Evolutionary conservation across 2,888 invertebrate species (phyloP).

Genomic region (Dynastes tityus): DNA sequence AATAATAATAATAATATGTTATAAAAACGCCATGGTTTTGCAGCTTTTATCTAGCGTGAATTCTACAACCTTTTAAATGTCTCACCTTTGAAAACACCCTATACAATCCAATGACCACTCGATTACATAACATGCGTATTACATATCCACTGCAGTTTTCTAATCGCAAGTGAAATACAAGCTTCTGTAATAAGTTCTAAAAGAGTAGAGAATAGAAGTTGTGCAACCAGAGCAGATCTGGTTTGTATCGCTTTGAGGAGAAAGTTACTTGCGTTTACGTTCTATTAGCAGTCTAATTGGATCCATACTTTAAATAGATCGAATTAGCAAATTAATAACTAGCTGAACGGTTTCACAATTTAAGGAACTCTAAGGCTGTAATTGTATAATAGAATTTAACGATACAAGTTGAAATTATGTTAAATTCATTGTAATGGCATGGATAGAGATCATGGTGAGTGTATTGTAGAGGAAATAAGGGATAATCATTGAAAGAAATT

Average conservation of each 20-base stretch:
- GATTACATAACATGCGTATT: too few relatives aligned
- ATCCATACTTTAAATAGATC: neutral
- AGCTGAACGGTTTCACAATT: neutral
- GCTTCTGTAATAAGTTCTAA: neutral
- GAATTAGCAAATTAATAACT: slow-evolving; percentile 8
- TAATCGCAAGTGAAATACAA: too few relatives aligned
- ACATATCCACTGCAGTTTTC: too few relatives aligned
- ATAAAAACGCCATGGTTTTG: too few relatives aligned
- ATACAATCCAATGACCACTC: too few relatives aligned
- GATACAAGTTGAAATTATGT: neutral
- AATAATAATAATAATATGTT: too few relatives aligned
- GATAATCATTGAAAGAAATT: too few relatives aligned
- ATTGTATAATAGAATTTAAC: neutral
- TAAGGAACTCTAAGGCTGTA: neutral
- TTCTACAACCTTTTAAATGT: too few relatives aligned
- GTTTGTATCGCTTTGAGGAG: neutral
- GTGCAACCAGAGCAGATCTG: neutral
- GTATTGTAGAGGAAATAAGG: too few relatives aligned
- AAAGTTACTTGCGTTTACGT: slow-evolving; percentile 10
- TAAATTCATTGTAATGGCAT: neutral
- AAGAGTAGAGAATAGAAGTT: neutral
- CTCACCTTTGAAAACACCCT: too few relatives aligned
- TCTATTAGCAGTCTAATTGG: neutral
- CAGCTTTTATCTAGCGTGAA: too few relatives aligned
- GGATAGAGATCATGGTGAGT: too few relatives aligned